Percentiles rank a stretch among this genome's conserved stretches.
Evolutionary conservation across 2,888 invertebrate genomes (phyloP).

Genomic region (Trichopoda pennipes): DNA sequence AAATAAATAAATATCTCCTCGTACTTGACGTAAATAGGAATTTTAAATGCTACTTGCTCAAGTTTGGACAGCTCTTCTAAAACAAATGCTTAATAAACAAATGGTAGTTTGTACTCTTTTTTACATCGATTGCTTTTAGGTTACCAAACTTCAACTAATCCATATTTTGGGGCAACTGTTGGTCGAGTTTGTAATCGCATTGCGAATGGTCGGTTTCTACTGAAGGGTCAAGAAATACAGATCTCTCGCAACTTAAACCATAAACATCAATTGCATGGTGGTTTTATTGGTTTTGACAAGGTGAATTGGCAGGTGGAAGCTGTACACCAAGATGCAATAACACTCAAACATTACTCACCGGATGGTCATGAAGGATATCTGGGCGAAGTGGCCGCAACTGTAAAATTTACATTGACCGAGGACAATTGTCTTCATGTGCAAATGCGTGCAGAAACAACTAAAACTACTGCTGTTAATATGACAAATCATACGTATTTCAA

Average conservation of each 20-base stretch:
- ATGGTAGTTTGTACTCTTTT: neutral
- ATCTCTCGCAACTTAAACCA: slow-evolving; percentile 88
- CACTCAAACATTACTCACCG: slow-evolving; percentile 88
- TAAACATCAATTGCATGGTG: slow-evolving; percentile 90
- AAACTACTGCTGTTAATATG: slow-evolving; percentile 91
- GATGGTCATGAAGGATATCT: slow-evolving; percentile 95
- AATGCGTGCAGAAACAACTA: slow-evolving; percentile 88
- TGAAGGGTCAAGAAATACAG: slow-evolving; percentile 86
- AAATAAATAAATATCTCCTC: too few relatives aligned
- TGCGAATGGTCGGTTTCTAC: slow-evolving; percentile 85
- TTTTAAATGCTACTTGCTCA: neutral
- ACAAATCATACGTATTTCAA: slow-evolving; percentile 96
- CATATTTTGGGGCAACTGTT: slow-evolving; percentile 93
- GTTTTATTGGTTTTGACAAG: slow-evolving; percentile 91
- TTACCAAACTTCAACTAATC: slow-evolving; percentile 85
- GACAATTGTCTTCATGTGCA: slow-evolving; percentile 88
- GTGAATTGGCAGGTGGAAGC: slow-evolving; percentile 84
- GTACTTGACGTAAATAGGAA: neutral
- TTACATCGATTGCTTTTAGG: slow-evolving; percentile 81
- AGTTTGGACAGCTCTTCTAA: neutral
- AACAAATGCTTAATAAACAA: neutral
- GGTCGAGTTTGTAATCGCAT: slow-evolving; percentile 94
- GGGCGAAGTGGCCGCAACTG: slow-evolving; percentile 88
- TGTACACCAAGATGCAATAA: slow-evolving; percentile 81
- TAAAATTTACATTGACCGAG: slow-evolving; percentile 86